Evolutionary conservation across 2,888 invertebrate genomes (phyloP).

Genomic region (Ormia ochracea): DNA sequence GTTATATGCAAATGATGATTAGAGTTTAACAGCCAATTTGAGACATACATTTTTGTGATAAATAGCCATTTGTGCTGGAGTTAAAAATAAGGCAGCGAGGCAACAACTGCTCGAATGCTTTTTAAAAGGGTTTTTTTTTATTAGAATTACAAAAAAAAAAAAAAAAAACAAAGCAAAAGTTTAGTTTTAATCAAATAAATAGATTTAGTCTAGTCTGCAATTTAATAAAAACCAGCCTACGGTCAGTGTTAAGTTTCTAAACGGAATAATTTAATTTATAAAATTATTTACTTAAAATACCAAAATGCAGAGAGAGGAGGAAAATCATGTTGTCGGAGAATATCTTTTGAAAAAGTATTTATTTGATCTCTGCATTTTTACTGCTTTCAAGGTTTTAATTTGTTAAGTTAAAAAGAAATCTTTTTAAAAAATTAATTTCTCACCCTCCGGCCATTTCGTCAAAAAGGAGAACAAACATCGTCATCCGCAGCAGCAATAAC

Average conservation of each 20-base stretch:
- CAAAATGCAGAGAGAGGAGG: neutral
- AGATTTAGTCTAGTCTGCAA: neutral
- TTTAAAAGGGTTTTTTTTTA: neutral
- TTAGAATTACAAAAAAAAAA: no score
- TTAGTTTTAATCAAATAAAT: slow-evolving; percentile 16
- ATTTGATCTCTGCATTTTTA: slow-evolving; percentile 32
- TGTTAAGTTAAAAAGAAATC: slow-evolving; percentile 50
- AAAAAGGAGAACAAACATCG: slow-evolving; percentile 18
- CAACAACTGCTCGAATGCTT: neutral
- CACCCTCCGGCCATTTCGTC: slow-evolving; percentile 38
- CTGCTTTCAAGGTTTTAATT: slow-evolving; percentile 28
- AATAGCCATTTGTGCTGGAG: neutral
- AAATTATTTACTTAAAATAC: slow-evolving; percentile 50
- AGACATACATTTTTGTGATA: slow-evolving; percentile 58
- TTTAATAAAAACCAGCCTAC: neutral
- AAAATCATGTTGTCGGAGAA: slow-evolving; percentile 33
- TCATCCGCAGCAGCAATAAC: neutral
- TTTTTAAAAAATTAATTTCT: slow-evolving; percentile 56
- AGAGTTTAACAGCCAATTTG: slow-evolving; percentile 69
- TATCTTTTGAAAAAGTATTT: slow-evolving; percentile 42
- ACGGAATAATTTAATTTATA: slow-evolving; percentile 50
- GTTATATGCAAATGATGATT: slow-evolving; percentile 70
- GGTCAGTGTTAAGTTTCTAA: slow-evolving; percentile 15
- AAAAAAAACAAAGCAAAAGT: neutral
- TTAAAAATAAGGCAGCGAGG: neutral